Evolutionary conservation across 2,888 invertebrate genomes (phyloP).

Genomic region (Orchesellides sinensis): DNA sequence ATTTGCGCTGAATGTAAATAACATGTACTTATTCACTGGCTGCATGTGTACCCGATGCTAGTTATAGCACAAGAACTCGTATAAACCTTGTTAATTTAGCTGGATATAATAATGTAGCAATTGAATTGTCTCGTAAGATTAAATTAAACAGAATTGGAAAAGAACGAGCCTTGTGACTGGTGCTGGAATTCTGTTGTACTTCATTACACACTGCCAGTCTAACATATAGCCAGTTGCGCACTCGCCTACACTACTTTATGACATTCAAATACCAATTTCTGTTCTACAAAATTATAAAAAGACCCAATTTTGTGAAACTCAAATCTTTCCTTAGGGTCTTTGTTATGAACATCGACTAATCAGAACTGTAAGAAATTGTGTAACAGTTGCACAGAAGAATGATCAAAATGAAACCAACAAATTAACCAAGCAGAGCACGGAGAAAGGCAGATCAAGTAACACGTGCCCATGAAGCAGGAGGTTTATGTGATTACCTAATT

Average conservation of each 20-base stretch:
- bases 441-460: background rate
- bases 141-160: constrained; percentile 34
- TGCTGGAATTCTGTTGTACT: background rate
- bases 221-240: background rate
- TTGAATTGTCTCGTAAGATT: constrained; percentile 19
- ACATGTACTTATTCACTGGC: too few species aligned
- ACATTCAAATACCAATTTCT: constrained; percentile 10
- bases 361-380: constrained; percentile 53
- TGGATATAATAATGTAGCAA: background rate
- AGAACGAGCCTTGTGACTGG: constrained; percentile 32
- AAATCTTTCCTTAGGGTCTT: constrained; percentile 43
- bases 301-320: constrained; percentile 28
- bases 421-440: background rate
- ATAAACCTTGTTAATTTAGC: background rate
- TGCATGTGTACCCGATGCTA: too few species aligned
- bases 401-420: background rate
- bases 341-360: constrained; percentile 38
- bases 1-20: background rate
- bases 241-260: too few species aligned
- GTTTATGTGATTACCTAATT: constrained; percentile 58
- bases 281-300: too few species aligned
- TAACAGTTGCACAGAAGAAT: constrained; percentile 50
- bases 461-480: constrained; percentile 11
- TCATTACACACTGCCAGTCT: constrained; percentile 13
- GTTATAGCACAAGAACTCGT: background rate